Evolutionary conservation across 2,113 vertebrate genomes (phyloP).

Genomic region (Zosterops hypoxanthus): DNA sequence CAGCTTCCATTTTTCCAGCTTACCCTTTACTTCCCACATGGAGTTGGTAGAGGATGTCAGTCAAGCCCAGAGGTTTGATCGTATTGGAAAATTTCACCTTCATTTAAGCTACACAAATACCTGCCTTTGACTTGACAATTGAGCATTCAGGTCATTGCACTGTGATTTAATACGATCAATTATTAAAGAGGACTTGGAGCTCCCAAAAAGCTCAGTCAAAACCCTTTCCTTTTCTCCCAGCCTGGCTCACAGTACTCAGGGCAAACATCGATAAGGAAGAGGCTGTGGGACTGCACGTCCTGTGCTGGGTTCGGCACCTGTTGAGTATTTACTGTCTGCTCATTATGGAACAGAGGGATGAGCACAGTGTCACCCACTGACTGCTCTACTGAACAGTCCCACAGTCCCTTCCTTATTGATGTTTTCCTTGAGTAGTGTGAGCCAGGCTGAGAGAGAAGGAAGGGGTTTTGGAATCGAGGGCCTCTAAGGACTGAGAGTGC

Average conservation of each 20-base stretch:
- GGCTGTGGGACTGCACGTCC: not conserved
- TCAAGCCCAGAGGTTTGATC: not conserved
- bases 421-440: no score
- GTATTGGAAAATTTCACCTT: not conserved
- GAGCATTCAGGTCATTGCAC: accelerated
- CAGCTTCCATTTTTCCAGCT: not conserved
- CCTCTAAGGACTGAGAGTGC: not conserved
- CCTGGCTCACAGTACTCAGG: not conserved
- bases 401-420: no score
- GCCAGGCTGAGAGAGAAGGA: no score
- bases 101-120: not conserved
- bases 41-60: not conserved
- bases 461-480: not conserved
- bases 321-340: not conserved
- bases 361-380: not conserved
- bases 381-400: no score
- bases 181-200: not conserved
- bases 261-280: not conserved
- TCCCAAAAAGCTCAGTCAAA: not conserved
- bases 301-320: not conserved
- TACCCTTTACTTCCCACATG: not conserved
- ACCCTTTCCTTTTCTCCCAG: not conserved
- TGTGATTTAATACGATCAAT: not conserved
- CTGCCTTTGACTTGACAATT: not conserved
- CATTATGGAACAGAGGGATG: not conserved